These are phyloP conservation scores for Megalops atlanticus DNA, from an alignment of 2,113 vertebrate species.

Conservation along the genomic window DNA sequence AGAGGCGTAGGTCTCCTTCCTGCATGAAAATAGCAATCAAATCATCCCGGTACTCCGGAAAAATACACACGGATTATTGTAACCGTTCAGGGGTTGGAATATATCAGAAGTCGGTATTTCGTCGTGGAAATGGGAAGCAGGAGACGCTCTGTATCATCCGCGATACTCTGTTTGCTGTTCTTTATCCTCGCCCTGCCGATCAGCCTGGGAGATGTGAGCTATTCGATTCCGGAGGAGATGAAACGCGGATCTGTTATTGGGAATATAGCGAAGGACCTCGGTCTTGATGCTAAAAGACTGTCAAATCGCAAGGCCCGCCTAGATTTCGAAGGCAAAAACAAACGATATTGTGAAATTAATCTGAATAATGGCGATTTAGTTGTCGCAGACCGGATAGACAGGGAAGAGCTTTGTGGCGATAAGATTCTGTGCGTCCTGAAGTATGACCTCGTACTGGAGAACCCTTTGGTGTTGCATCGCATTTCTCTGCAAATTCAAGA, in stretches of 20 bases:
- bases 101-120: too few relatives aligned
- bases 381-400: conserved; percentile 38
- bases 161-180: background rate
- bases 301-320: conserved; percentile 38
- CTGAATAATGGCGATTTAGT: conserved; percentile 38
- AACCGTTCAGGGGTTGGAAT: too few relatives aligned
- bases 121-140: too few relatives aligned
- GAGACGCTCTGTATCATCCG: background rate
- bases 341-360: conserved; percentile 38
- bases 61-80: background rate
- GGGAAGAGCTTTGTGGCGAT: conserved; percentile 47
- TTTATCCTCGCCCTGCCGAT: background rate
- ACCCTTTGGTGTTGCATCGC: background rate
- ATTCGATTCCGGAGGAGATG: too few relatives aligned
- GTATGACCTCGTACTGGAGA: conserved; percentile 45
- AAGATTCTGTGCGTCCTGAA: conserved; percentile 34
- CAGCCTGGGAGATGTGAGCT: conserved; percentile 36
- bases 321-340: conserved; percentile 35
- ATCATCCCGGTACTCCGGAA: too few relatives aligned
- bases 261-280: too few relatives aligned
- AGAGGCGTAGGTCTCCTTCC: too few relatives aligned
- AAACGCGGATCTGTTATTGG: too few relatives aligned
- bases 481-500: background rate
- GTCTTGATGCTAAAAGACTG: conserved; percentile 30
- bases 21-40: too few relatives aligned